phyloP scores from a whole-genome alignment of 1,140 invertebrate genomes.

The Leucophenga varia region DNA sequence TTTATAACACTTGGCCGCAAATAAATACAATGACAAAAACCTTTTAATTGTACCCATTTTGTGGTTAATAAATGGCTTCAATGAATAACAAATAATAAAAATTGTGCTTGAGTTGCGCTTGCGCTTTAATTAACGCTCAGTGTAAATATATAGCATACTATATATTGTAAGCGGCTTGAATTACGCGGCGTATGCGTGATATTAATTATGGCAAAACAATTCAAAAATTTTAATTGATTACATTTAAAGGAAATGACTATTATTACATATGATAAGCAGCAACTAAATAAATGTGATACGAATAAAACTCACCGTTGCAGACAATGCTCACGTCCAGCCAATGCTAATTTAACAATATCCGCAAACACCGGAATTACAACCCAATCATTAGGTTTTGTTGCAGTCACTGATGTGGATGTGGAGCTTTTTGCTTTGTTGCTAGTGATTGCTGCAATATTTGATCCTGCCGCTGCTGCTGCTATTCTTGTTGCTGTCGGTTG shows the following conservation, averaged over 20 bases:
- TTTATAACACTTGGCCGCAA: too few relatives aligned
- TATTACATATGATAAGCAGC: conserved; percentile 14
- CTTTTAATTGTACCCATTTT: too few relatives aligned
- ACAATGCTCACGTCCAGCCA: conserved; percentile 49
- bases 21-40: too few relatives aligned
- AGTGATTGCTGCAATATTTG: neutral
- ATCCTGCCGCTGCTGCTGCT: conserved; percentile 3
- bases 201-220: too few relatives aligned
- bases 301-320: conserved; percentile 44
- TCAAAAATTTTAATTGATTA: too few relatives aligned
- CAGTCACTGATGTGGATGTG: conserved; percentile 1
- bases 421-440: conserved; percentile 7
- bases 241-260: conserved; percentile 25
- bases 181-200: too few relatives aligned
- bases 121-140: too few relatives aligned
- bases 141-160: too few relatives aligned
- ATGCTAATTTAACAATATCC: conserved; percentile 55
- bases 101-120: too few relatives aligned
- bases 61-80: too few relatives aligned
- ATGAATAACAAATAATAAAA: too few relatives aligned
- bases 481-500: conserved; percentile 11
- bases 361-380: conserved; percentile 56
- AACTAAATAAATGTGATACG: conserved; percentile 15
- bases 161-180: too few relatives aligned
- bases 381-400: conserved; percentile 50